Evolutionary conservation across 2,888 invertebrate species (phyloP).

Genomic region (Drosophila austrosaltans): DNA sequence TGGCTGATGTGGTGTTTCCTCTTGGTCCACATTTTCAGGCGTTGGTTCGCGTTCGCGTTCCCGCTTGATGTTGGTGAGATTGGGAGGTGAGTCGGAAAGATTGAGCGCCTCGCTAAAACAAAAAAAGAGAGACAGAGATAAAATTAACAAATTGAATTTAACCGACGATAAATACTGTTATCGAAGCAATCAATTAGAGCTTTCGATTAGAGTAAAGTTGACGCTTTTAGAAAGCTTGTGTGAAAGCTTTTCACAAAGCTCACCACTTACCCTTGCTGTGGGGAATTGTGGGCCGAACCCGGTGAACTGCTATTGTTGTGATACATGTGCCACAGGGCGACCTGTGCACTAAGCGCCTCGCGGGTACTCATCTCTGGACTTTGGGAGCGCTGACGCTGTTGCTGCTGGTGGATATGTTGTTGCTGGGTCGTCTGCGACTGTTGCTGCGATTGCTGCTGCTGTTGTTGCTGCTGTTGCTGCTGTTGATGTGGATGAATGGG

Average conservation of each 20-base stretch:
- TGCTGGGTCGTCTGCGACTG: slow-evolving; percentile 77
- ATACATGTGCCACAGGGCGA: slow-evolving; percentile 93
- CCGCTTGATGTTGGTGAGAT: slow-evolving; percentile 84
- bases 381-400: slow-evolving; percentile 79
- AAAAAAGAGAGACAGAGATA: background rate
- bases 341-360: slow-evolving; percentile 87
- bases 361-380: slow-evolving; percentile 84
- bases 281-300: slow-evolving; percentile 83
- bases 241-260: slow-evolving; percentile 17
- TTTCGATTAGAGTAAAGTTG: background rate
- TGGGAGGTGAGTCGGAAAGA: slow-evolving; percentile 87
- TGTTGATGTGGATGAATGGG: slow-evolving; percentile 57
- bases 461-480: slow-evolving; percentile 61
- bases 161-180: background rate
- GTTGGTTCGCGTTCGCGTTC: slow-evolving; percentile 84
- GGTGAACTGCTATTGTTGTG: slow-evolving; percentile 87
- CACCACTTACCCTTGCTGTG: slow-evolving; percentile 83
- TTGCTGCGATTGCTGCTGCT: slow-evolving; percentile 37
- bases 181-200: background rate
- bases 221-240: background rate
- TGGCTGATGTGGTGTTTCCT: slow-evolving; percentile 84
- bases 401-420: slow-evolving; percentile 57
- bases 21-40: slow-evolving; percentile 83
- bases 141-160: background rate
- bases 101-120: slow-evolving; percentile 90